These are phyloP conservation scores for Neopipo cinnamomea DNA, from an alignment of 2,113 vertebrate genomes.

Conservation along the genomic window DNA sequence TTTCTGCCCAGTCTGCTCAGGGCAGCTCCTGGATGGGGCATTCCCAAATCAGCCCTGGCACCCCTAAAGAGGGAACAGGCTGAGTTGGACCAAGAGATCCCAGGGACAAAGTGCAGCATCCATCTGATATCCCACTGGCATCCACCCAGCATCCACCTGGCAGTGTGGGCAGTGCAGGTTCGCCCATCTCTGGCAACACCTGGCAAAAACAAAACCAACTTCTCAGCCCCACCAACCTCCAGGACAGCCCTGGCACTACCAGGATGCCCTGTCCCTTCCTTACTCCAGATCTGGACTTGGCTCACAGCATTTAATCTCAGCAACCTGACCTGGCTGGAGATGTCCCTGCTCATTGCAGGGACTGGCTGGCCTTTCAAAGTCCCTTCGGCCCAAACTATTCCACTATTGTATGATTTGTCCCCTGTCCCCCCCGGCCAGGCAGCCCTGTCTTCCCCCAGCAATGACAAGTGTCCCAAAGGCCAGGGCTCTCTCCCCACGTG, in stretches of 20 bases:
- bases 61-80: not conserved
- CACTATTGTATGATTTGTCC: not conserved
- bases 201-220: not conserved
- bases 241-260: not conserved
- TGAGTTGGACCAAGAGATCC: not conserved
- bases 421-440: accelerated
- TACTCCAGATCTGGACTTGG: not conserved
- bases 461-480: not conserved
- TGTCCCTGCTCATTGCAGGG: not conserved
- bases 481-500: not conserved
- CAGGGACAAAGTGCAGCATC: not conserved
- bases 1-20: not conserved
- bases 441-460: not conserved
- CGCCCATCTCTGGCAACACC: not conserved
- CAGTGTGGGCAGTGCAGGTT: not conserved
- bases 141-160: not conserved
- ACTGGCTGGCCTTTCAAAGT: not conserved
- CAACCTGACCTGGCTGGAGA: not conserved
- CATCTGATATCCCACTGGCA: accelerated
- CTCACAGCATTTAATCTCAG: not conserved
- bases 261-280: not conserved
- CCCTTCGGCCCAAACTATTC: not conserved
- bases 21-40: not conserved
- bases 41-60: not conserved
- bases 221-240: not conserved